Evolutionary conservation across 2,113 vertebrate genomes (phyloP), one percentile per base, ranked within the genome.

Genomic region (Pomatorhinus ruficollis): DNA sequence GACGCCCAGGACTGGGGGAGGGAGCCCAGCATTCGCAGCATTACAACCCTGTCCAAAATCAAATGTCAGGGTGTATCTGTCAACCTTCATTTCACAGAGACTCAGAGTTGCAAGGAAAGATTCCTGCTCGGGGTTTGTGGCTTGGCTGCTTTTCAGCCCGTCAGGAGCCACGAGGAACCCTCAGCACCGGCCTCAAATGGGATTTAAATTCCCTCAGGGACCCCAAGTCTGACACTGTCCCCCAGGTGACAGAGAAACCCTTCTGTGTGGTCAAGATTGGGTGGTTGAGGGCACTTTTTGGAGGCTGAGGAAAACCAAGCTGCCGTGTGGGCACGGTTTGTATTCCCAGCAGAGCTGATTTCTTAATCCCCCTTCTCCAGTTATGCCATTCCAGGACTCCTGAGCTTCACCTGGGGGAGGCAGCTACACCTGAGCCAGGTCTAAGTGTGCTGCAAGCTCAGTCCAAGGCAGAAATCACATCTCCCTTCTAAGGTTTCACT

Each of bases 391-490:
- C 74, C 83, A 68, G 59, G 69, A 2, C 25, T 91, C n/a, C 45
- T 42, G 86, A 16, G 77, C 93, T 57, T 40, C 69, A 96, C 93
- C 81, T 93, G 84, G 64, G 64, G 61, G 31, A 69, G 65, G 61
- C 44, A 76, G 15, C 89, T 28, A 22, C 87, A 97, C 89, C 75
- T 88, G 89, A 93, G 66, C 57, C 89, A 70, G 84, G 81, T 85
- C 66, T 87, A 79, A 60, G 72, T 1, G 1, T 4, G 57, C 78
- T 44, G 42, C 78, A 65, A 42, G 75, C 65, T 30, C 57, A 9
- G 81, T 84, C 77, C 83, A 89, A 76, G 87, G 66, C 54, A 90
- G 78, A 87, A 95, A 95, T 92, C 89, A 56, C 93, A 95, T 56
- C 89, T 72, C 81, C 83, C 89, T 92, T 45, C 96, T 97, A 84